Base-by-base conservation (phyloP, 2,888 invertebrate species). In the Pristionchus entomophagus region DNA sequence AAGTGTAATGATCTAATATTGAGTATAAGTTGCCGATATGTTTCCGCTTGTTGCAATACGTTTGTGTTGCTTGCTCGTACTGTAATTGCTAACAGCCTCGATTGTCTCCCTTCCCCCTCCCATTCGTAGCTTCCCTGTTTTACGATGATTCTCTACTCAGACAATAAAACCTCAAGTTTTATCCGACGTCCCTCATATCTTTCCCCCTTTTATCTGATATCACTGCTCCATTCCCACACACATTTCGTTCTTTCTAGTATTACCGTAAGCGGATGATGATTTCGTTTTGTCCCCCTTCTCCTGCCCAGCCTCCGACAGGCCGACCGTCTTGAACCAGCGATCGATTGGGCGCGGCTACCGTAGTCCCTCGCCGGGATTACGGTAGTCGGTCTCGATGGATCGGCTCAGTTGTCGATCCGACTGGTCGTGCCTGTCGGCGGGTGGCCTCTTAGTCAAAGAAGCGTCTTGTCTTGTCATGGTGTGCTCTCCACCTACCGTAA, bases 381-480 rank as follows among this genome's bases (percentile, higher is more conserved):
- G 29, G 62, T 62, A 62, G 22, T n/a, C 19, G 12, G 29, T 38
- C 8, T 32, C 41, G 65, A 73, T 26, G 41, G 45, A 73, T 73
- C 26, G 41, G 12, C 26, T 22, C 41, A n/a, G 17, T 45, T 4
- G 14, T 26, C 73, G 26, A 73, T 73, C 26, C 41, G 73, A 73
- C 73, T 38, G 38, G 73, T 73, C 17, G 19, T 45, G 78, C 35
- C 78, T 80, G 78, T 32, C 78, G 51, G 35, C 49, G 78, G 78
- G 41, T 38, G 78, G 32, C 78, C n/a, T 53, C 3, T 51, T 80
- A 80, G 78, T 80, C 78, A 80, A 80, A 80, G 78, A 80, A 51
- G 51, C 51, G 51, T 53, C 51, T 8, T 41, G 17, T 80, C 78
- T 80, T 80, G 51, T 80, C 51, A 51, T 73, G n/a, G 41, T 41